Evolutionary conservation across 2,888 invertebrate species (phyloP).

Genomic region (Zaprionus bogoriensis): DNA sequence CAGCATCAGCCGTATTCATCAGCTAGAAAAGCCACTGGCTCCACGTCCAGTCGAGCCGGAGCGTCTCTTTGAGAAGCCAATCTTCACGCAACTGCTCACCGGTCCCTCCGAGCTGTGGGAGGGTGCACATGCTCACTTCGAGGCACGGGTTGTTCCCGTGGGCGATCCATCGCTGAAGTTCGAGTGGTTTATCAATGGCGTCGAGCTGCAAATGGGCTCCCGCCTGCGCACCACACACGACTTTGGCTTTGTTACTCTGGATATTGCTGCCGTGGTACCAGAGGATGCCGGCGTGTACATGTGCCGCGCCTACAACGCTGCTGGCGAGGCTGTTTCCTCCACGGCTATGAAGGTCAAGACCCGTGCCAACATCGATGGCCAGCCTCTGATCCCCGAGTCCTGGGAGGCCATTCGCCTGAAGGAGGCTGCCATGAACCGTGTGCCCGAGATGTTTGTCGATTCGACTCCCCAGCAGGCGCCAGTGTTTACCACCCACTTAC

Average conservation of each 20-base stretch:
- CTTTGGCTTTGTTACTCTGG: slow-evolving; percentile 96
- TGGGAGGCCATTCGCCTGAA: slow-evolving; percentile 96
- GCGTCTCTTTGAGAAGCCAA: slow-evolving; percentile 93
- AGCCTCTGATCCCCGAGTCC: slow-evolving; percentile 93
- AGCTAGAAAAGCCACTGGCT: slow-evolving; percentile 90
- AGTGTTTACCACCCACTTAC: slow-evolving; percentile 96
- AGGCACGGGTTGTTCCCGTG: slow-evolving; percentile 95
- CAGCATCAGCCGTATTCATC: slow-evolving; percentile 94
- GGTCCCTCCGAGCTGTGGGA: slow-evolving; percentile 96
- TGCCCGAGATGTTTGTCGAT: slow-evolving; percentile 94
- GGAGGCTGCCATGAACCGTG: slow-evolving; percentile 95
- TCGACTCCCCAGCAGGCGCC: slow-evolving; percentile 94
- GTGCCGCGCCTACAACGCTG: slow-evolving; percentile 96
- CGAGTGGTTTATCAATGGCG: slow-evolving; percentile 98
- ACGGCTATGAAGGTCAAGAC: slow-evolving; percentile 94
- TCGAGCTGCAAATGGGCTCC: slow-evolving; percentile 95
- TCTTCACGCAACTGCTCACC: slow-evolving; percentile 93
- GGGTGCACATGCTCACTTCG: slow-evolving; percentile 94
- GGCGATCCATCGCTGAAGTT: slow-evolving; percentile 96
- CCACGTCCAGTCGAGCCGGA: slow-evolving; percentile 90
- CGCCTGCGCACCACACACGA: slow-evolving; percentile 95
- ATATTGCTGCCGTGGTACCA: slow-evolving; percentile 93
- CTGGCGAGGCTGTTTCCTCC: slow-evolving; percentile 97
- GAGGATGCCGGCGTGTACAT: slow-evolving; percentile 96
- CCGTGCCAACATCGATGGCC: slow-evolving; percentile 90